Evolutionary conservation across 2,113 vertebrate species (phyloP), one percentile per base, ranked within the genome.

Genomic region (Rhinoderma darwinii): DNA sequence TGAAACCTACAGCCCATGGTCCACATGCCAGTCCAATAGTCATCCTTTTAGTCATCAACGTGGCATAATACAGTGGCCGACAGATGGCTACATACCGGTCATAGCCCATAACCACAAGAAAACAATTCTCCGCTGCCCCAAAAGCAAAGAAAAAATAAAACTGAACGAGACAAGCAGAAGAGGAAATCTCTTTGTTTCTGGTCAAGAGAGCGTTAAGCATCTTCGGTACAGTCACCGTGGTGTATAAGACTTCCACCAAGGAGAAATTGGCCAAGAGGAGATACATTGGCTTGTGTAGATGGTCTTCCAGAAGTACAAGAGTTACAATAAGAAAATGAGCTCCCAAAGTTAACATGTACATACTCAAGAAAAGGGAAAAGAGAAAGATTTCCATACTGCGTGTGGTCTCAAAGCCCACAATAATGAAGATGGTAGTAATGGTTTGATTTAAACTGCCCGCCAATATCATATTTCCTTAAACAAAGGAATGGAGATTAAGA

Each of bases 241-340:
- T 61, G 15, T 85, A 85, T 1, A 76, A 59, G 22, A 85, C 56
- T 43, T 85, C 84, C 30, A 77, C 41, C 27, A 85, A 77, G 14
- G 84, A 85, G 30, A 85, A 78, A 11, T 47, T 63, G 30, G 51
- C 84, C 39, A 85, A 50, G 25, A 85, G 44, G 5, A 78, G 20
- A 39, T 85, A 85, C 84, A 85, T 85, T 18, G 84, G 84, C 43
- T 85, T 85, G 20, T 85, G 84, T 39, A 85, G 74, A 27, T 27
- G 56, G 11, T 32, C 4, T 14, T 77, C 51, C 43, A 41, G 30
- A 15, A 63, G 39, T 2, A 85, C 73, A 11, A 85, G 43, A n/a
- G 56, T 39, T 5, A 78, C 37, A 10, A 85, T 85, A 35, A 85
- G 39, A 37, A 78, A 27, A 30, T 85, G 74, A 47, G 56, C 27